A percentile compares a stretch with the other conserved stretches of the same genome.
These are phyloP conservation scores for Melierax canorus DNA, from an alignment of 2,113 vertebrate species.

Conservation along the genomic window DNA sequence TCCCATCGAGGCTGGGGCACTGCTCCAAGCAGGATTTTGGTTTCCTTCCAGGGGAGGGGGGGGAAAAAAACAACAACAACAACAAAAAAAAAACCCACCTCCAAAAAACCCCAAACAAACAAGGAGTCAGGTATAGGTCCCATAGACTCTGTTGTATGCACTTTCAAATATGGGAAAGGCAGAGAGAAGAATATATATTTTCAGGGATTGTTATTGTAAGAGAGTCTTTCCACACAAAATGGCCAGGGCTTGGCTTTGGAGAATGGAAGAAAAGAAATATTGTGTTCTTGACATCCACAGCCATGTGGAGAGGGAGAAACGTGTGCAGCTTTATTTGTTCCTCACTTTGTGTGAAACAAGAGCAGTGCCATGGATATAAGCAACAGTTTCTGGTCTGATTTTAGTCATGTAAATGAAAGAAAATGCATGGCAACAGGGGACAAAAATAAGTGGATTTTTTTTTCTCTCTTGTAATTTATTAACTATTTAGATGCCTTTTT, in stretches of 20 bases:
- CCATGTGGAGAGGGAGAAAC: not conserved
- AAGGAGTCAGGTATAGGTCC: too few species aligned
- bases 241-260: not conserved
- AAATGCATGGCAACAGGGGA: not conserved
- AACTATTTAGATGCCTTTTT: not conserved
- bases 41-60: not conserved
- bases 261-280: not conserved
- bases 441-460: not conserved
- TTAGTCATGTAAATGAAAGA: not conserved
- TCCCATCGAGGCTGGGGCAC: not conserved
- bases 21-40: not conserved
- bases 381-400: not conserved
- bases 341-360: not conserved
- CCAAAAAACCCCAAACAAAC: too few species aligned
- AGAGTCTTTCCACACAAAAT: not conserved
- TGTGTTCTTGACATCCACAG: not conserved
- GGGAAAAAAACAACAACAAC: not conserved
- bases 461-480: not conserved
- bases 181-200: not conserved
- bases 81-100: too few species aligned
- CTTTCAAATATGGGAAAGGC: not conserved
- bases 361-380: not conserved
- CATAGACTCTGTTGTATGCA: accelerated
- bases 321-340: not conserved
- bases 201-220: not conserved